Evolutionary conservation across 2,797 vertebrate species (phyloP).

Genomic region (Spinus olivaceus): DNA sequence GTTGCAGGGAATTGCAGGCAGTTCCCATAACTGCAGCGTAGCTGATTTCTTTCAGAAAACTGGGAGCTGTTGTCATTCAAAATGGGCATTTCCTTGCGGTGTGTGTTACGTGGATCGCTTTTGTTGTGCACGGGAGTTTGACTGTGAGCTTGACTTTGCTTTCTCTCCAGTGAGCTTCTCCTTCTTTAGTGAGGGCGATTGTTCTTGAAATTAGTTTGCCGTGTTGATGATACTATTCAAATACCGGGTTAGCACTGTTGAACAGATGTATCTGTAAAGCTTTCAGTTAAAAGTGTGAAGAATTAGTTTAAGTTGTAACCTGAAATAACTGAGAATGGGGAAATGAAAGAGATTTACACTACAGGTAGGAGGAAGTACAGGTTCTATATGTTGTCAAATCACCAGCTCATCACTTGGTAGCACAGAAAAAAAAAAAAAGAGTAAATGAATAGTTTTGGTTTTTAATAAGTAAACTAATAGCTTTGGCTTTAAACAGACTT

Average conservation of each 20-base stretch:
- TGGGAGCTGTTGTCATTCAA: not conserved
- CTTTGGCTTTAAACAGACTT: not conserved
- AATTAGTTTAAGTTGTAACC: not conserved
- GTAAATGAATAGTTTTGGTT: not conserved
- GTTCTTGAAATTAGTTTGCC: not conserved
- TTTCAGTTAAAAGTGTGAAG: not conserved
- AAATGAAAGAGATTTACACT: not conserved
- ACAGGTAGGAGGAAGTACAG: not conserved
- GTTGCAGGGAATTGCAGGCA: slow-evolving; percentile 19
- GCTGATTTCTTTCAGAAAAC: not conserved
- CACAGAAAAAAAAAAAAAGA: not conserved
- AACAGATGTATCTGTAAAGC: not conserved
- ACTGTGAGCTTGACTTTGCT: not conserved
- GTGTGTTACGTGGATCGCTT: accelerated
- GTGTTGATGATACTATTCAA: not conserved
- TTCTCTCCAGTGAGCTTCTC: not conserved
- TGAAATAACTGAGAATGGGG: not conserved
- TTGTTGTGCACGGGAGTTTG: not conserved
- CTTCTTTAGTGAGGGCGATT: not conserved
- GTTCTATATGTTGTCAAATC: not conserved
- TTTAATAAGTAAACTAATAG: not conserved
- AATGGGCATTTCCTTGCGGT: not conserved
- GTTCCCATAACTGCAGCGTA: not conserved
- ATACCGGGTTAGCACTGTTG: not conserved
- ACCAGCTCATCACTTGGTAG: not conserved